Evolutionary conservation across 2,888 invertebrate species (phyloP).

Genomic region (Amiota communis): DNA sequence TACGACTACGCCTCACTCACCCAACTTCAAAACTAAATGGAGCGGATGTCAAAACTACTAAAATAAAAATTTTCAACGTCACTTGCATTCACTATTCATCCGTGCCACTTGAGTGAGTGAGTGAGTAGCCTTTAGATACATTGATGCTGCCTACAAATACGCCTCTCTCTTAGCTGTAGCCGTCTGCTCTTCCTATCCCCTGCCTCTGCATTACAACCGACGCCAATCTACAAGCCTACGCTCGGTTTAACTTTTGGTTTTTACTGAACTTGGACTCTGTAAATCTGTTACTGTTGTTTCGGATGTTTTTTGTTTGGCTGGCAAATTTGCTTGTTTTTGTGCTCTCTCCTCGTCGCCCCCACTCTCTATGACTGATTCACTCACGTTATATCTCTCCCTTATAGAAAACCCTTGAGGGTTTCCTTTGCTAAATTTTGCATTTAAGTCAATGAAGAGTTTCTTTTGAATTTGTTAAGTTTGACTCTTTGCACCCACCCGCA

Average conservation of each 20-base stretch:
- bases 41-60: constrained; percentile 62
- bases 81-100: constrained; percentile 51
- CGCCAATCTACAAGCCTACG: background rate
- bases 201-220: background rate
- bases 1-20: too few relatives aligned
- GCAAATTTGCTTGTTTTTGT: constrained; percentile 29
- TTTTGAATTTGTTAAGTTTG: constrained; percentile 43
- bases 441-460: constrained; percentile 51
- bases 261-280: too few relatives aligned
- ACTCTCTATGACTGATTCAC: constrained; percentile 38
- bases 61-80: constrained; percentile 46
- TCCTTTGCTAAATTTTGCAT: constrained; percentile 36
- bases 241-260: background rate
- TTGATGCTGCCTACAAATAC: background rate
- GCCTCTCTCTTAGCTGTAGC: too few relatives aligned
- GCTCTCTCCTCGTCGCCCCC: constrained; percentile 38
- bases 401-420: constrained; percentile 38
- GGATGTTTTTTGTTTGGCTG: constrained; percentile 31
- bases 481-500: constrained; percentile 1
- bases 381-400: too few relatives aligned
- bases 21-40: constrained; percentile 50
- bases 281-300: background rate
- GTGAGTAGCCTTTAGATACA: constrained; percentile 41
- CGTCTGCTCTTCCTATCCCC: background rate
- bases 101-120: constrained; percentile 45